Evolutionary conservation across 2,888 invertebrate species (phyloP).

Genomic region (Ormia ochracea): DNA sequence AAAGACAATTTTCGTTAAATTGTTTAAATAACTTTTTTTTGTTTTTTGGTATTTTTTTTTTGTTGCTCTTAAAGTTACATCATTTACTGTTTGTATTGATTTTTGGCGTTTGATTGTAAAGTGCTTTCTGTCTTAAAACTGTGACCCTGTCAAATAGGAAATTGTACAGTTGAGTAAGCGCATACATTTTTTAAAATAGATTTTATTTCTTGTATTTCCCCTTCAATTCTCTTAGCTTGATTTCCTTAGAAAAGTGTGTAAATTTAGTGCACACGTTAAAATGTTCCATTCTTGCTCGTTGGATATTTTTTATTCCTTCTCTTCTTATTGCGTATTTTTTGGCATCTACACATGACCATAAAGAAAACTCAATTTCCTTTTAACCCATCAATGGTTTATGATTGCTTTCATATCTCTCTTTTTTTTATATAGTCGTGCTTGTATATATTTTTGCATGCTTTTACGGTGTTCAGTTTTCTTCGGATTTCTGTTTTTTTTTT

Average conservation of each 20-base stretch:
- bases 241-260: conserved; percentile 51
- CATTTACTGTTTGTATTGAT: conserved; percentile 47
- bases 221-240: conserved; percentile 11
- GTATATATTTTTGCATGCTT: conserved; percentile 30
- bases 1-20: not conserved
- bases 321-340: conserved; percentile 23
- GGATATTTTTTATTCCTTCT: conserved; percentile 13
- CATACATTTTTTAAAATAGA: conserved; percentile 50
- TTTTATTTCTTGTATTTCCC: not conserved
- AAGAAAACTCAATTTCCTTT: conserved; percentile 74
- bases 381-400: conserved; percentile 66
- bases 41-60: not conserved
- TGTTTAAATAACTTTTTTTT: not conserved
- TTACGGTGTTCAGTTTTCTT: conserved; percentile 55
- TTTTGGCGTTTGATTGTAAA: conserved; percentile 40
- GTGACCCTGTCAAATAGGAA: conserved; percentile 60
- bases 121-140: conserved; percentile 45
- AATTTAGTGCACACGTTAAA: conserved; percentile 62
- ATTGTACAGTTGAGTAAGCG: conserved; percentile 64
- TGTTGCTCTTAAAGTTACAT: not conserved
- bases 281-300: conserved; percentile 15
- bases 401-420: conserved; percentile 58
- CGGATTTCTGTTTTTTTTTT: conserved; percentile 26
- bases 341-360: conserved; percentile 61
- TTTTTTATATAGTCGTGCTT: too few relatives aligned